Conservation (phyloP, 1,140 invertebrate genomes). For the Agraylea sexmaculata region DNA sequence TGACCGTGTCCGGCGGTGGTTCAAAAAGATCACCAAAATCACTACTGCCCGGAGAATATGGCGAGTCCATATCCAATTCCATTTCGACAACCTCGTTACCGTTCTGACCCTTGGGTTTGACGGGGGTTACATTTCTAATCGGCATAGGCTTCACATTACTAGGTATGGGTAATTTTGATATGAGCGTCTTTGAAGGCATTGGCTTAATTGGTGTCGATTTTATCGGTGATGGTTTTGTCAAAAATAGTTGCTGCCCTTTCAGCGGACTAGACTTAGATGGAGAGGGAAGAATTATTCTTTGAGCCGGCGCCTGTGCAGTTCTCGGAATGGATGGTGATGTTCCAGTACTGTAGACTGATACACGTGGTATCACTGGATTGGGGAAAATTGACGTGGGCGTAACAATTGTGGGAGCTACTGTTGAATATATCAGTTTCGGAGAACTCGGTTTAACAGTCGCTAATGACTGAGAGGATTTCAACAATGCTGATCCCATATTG, state of each 20-base stretch:
- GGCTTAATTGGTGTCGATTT: constrained; percentile 44
- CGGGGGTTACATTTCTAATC: constrained; percentile 18
- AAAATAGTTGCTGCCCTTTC: constrained; percentile 27
- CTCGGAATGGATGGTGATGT: constrained; percentile 22
- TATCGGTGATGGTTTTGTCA: constrained; percentile 39
- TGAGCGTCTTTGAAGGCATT: constrained; percentile 31
- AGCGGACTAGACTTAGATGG: constrained; percentile 33
- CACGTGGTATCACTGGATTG: constrained; percentile 27
- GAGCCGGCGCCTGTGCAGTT: constrained; percentile 24
- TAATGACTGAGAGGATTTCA: constrained; percentile 12
- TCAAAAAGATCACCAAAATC: constrained; percentile 79
- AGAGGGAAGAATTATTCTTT: constrained; percentile 37
- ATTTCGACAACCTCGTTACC: constrained; percentile 38
- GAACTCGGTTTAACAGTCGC: constrained; percentile 30
- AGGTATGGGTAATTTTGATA: constrained; percentile 27
- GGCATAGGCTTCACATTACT: constrained; percentile 22
- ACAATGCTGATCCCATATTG: constrained; percentile 3
- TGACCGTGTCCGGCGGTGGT: constrained; percentile 51
- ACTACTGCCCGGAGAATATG: constrained; percentile 72
- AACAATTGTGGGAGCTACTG: constrained; percentile 24
- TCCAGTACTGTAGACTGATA: constrained; percentile 27
- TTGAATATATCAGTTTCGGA: constrained; percentile 23
- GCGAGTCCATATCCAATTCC: constrained; percentile 66
- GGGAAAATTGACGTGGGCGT: constrained; percentile 27
- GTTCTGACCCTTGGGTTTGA: constrained; percentile 28